Conservation (phyloP, 2,113 vertebrate species). For the Paedocypris sp. region DNA sequence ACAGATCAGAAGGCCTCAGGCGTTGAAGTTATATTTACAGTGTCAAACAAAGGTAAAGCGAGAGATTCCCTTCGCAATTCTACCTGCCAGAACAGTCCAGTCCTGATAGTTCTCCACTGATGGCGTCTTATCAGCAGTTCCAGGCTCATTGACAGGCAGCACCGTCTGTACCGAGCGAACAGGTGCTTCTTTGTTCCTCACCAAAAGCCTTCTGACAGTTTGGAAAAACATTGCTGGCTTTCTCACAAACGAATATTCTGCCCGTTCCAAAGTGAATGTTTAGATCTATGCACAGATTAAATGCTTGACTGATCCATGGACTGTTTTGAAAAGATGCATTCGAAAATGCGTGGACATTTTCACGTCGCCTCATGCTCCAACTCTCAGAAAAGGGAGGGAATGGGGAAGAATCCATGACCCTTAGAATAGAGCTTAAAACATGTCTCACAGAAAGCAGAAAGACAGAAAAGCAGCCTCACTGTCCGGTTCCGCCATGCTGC, state of each 20-base stretch:
- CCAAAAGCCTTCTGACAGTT: conserved; percentile 37
- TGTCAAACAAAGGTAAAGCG: neutral
- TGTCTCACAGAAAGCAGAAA: conserved; percentile 12
- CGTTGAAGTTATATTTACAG: no score
- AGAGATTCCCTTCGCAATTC: neutral
- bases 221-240: conserved; percentile 21
- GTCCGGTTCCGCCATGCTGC: conserved; percentile 17
- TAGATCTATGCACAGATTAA: conserved; percentile 37
- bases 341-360: conserved; percentile 20
- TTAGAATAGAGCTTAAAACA: conserved; percentile 12
- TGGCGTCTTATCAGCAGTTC: conserved; percentile 3
- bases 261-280: conserved; percentile 32
- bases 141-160: conserved; percentile 14
- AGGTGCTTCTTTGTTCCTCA: conserved; percentile 59
- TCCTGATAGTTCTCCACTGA: neutral
- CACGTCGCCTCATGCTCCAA: conserved; percentile 10
- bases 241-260: conserved; percentile 30
- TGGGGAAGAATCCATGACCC: conserved; percentile 17
- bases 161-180: conserved; percentile 44
- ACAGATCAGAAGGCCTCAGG: no score
- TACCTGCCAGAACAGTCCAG: neutral
- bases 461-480: no score
- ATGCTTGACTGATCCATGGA: conserved; percentile 24
- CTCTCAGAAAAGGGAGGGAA: neutral
- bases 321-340: conserved; percentile 21